Evolutionary conservation across 1,140 invertebrate species (phyloP).

Genomic region (Penaeus japonicus): DNA sequence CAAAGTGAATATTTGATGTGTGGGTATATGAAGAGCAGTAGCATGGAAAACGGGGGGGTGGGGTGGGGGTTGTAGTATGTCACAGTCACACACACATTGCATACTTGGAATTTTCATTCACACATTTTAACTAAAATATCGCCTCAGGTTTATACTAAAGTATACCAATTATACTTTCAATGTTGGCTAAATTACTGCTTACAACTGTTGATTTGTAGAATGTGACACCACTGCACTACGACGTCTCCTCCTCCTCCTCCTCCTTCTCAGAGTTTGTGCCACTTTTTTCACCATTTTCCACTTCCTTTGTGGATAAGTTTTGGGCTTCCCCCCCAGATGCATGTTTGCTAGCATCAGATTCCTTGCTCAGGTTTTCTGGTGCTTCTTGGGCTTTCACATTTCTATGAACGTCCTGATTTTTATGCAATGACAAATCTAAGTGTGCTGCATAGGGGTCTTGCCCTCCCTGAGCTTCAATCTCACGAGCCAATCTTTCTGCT

Average conservation of each 20-base stretch:
- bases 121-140: conserved; percentile 52
- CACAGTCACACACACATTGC: conserved; percentile 25
- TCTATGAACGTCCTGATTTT: neutral
- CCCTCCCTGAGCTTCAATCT: conserved; percentile 29
- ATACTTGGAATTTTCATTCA: conserved; percentile 43
- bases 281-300: conserved; percentile 44
- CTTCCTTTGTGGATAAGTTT: conserved; percentile 43
- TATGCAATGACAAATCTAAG: conserved; percentile 2
- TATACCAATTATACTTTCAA: conserved; percentile 32
- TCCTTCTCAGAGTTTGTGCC: conserved; percentile 34
- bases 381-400: conserved; percentile 19
- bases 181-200: conserved; percentile 18
- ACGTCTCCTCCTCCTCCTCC: conserved; percentile 29
- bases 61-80: conserved; percentile 38
- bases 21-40: conserved; percentile 39
- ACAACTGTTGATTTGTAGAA: conserved; percentile 2
- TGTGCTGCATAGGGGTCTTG: conserved; percentile 21
- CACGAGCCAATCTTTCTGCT: conserved; percentile 56
- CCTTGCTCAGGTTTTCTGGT: conserved; percentile 38
- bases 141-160: conserved; percentile 33
- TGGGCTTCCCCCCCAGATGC: conserved; percentile 23
- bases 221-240: conserved; percentile 36
- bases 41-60: conserved; percentile 19
- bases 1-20: conserved; percentile 51
- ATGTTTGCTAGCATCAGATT: conserved; percentile 18